Conservation (phyloP, 2,888 invertebrate species). For the Drosophila borealis region DNA sequence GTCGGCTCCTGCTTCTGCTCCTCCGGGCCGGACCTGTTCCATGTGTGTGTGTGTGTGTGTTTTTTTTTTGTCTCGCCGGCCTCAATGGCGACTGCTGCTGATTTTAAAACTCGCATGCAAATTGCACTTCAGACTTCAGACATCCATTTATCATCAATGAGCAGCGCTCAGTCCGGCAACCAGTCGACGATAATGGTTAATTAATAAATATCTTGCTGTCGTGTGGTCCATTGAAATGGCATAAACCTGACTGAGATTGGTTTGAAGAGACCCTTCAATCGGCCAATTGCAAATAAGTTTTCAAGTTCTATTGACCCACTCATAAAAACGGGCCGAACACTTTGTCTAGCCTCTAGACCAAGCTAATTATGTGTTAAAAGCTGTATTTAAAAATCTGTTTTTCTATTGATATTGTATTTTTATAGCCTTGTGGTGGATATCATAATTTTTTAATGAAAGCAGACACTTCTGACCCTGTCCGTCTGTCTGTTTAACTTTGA, state of each 20-base stretch:
- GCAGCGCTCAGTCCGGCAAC: slow-evolving; percentile 21
- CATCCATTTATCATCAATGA: slow-evolving; percentile 67
- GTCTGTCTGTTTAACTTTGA: too few relatives aligned
- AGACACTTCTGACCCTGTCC: too few relatives aligned
- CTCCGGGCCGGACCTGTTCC: background rate
- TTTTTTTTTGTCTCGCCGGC: slow-evolving; percentile 20
- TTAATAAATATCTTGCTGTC: slow-evolving; percentile 71
- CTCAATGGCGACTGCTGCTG: slow-evolving; percentile 59
- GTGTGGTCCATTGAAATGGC: slow-evolving; percentile 28
- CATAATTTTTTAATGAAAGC: too few relatives aligned
- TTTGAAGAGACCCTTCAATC: slow-evolving; percentile 11
- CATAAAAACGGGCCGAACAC: slow-evolving; percentile 6
- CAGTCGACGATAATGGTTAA: slow-evolving; percentile 78
- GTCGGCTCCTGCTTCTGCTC: slow-evolving; percentile 10
- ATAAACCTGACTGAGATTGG: background rate
- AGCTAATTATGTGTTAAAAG: background rate
- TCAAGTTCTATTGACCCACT: slow-evolving; percentile 61
- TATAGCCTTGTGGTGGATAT: too few relatives aligned
- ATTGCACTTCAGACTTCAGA: slow-evolving; percentile 78
- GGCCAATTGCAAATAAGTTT: slow-evolving; percentile 20
- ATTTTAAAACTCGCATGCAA: slow-evolving; percentile 66
- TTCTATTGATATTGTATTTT: too few relatives aligned
- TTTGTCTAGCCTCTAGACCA: slow-evolving; percentile 24
- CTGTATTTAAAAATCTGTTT: background rate
- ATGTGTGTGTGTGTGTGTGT: slow-evolving; percentile 18